Base-by-base conservation (phyloP, 2,797 vertebrate genomes). In the Limosa lapponica region DNA sequence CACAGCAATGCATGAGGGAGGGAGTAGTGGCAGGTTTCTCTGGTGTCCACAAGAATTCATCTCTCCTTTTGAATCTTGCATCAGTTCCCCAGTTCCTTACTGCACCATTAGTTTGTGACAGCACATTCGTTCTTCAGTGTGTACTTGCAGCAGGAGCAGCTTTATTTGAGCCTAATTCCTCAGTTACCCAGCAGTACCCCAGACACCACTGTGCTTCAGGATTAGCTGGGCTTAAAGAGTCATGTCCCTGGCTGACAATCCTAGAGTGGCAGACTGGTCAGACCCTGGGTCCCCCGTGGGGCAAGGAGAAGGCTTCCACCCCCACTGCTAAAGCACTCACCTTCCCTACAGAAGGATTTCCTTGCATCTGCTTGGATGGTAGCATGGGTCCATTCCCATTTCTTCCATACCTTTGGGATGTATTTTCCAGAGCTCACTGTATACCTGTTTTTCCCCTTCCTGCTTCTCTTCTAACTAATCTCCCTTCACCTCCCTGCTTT, bases 111-210 rank as follows among this genome's bases (percentile, higher is more conserved):
- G 10, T 28, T 11, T 58, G 48, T 36, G 70, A 73, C 46, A 59
- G 51, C 4, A 1, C 52, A 23, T 36, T 13, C 2, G 36, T 41
- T 90, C 28, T 66, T 25, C 59, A 13, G 43, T 2, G 16, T 17
- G 65, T 23, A 44, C 52, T 3, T 10, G 51, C 43, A 41, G 67
- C 59, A 39, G 32, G 71, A 87, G 57, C 75, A 43, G 95, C 52
- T 95, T 93, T 83, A 65, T 7, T 71, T 52, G n/a, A 78, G 48
- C 67, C 61, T 91, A 89, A 95, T 90, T 83, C 85, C 72, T 86
- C 39, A 15, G 61, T 52, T 62, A 44, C 51, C 55, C 61, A 22
- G 87, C 44, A 66, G 89, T 43, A 82, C 51, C 89, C 79, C 95
- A 95, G 91, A 95, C 91, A 75, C 64, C 2, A 0, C 36, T 25